Evolutionary conservation across 2,113 vertebrate genomes (phyloP).

Genomic region (Brachyistius frenatus): DNA sequence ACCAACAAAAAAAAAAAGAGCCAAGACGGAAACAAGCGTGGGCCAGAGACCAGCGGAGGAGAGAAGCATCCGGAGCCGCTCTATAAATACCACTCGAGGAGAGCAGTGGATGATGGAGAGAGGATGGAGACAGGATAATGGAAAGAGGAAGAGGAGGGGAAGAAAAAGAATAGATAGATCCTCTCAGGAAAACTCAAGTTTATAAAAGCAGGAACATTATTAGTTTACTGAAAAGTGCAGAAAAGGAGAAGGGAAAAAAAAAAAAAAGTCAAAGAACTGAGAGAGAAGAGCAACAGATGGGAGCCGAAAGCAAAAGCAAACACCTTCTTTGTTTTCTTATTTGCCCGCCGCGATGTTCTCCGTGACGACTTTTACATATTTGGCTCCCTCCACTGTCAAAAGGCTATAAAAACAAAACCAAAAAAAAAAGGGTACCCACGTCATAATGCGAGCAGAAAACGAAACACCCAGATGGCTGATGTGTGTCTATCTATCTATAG

Average conservation of each 20-base stretch:
- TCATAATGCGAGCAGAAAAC: conserved; percentile 30
- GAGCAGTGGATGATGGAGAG: conserved; percentile 56
- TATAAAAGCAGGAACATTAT: not conserved
- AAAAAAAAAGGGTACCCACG: not conserved
- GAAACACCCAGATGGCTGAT: conserved; percentile 63
- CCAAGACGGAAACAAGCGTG: conserved; percentile 66
- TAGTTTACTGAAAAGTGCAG: not conserved
- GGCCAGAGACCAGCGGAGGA: conserved; percentile 62
- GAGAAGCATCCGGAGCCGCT: conserved; percentile 68
- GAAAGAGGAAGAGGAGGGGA: conserved; percentile 45
- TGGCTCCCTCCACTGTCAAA: conserved; percentile 35
- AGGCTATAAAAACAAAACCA: conserved; percentile 22
- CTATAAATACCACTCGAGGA: conserved; percentile 76
- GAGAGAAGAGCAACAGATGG: conserved; percentile 38
- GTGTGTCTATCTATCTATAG: conserved; percentile 52
- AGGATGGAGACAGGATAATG: conserved; percentile 61
- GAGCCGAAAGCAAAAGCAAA: conserved; percentile 33
- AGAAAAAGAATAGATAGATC: conserved; percentile 19
- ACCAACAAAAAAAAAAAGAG: conserved; percentile 64
- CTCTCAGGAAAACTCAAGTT: conserved; percentile 16
- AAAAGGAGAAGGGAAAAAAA: not conserved
- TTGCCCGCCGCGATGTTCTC: conserved; percentile 32
- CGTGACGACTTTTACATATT: conserved; percentile 34
- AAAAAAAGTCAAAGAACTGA: too few species aligned
- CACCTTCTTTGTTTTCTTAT: conserved; percentile 34